phyloP scores from a whole-genome alignment of 2,113 vertebrate genomes.

The Notarius quadriscutis region DNA sequence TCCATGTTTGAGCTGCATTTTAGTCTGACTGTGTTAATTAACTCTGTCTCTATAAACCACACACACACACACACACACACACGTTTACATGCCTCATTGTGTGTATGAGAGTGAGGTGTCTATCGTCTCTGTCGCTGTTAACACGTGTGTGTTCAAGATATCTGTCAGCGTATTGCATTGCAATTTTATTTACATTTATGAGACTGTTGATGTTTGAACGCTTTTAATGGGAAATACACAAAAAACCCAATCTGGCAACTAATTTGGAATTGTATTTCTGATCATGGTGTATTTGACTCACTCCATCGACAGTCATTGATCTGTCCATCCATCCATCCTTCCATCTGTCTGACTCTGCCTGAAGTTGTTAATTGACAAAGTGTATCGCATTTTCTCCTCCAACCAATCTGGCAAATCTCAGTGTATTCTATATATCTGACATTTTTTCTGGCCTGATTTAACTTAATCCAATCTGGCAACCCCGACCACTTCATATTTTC shows the following conservation, averaged over 20 bases:
- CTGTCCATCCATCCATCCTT: not conserved
- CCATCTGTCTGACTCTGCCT: not conserved
- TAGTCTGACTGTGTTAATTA: not conserved
- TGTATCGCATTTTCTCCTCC: fast-evolving
- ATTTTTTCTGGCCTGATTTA: not conserved
- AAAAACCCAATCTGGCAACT: not conserved
- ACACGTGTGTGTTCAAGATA: no score
- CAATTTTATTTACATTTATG: not conserved
- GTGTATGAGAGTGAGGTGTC: not conserved
- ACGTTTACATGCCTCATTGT: not conserved
- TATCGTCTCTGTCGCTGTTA: not conserved
- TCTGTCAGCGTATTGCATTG: not conserved
- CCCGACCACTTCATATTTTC: not conserved
- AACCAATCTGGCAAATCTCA: not conserved
- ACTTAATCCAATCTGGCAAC: not conserved
- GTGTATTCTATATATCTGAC: not conserved
- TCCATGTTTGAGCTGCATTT: not conserved
- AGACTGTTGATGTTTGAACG: not conserved
- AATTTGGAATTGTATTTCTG: not conserved
- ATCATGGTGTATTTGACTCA: not conserved
- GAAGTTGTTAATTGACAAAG: not conserved
- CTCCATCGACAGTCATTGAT: not conserved
- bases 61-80: not conserved
- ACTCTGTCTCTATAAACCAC: not conserved
- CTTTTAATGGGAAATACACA: not conserved